Evolutionary conservation across 2,113 vertebrate genomes (phyloP).

Genomic region (Zapornia atra): DNA sequence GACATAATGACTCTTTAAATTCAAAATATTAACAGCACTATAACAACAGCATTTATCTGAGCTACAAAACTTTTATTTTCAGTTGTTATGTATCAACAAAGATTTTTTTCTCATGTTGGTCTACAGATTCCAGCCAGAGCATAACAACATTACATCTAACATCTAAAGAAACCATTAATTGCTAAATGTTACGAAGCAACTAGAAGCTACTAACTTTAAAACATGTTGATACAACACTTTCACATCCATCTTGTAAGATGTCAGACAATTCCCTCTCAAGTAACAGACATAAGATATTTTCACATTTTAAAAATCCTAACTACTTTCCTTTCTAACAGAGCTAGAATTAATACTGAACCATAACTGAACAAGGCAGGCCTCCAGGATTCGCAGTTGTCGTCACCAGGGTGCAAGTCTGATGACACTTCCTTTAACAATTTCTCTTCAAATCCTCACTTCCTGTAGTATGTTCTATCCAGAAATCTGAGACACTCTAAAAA

Average conservation of each 20-base stretch:
- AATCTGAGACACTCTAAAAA: not conserved
- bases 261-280: not conserved
- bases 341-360: not conserved
- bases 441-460: not conserved
- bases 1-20: not conserved
- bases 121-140: not conserved
- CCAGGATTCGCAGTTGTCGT: not conserved
- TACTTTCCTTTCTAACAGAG: not conserved
- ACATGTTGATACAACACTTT: not conserved
- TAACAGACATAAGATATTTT: not conserved
- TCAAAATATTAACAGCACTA: not conserved
- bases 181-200: not conserved
- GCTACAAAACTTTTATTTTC: not conserved
- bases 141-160: not conserved
- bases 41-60: not conserved
- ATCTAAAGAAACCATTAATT: not conserved
- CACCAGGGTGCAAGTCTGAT: not conserved
- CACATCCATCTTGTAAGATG: not conserved
- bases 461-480: not conserved
- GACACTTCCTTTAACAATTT: not conserved
- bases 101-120: not conserved
- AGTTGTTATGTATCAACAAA: not conserved
- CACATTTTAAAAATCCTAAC: not conserved
- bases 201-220: not conserved
- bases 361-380: not conserved